Evolutionary conservation across 2,113 vertebrate species (phyloP), one percentile per base, ranked within the genome.

Genomic region (Taxidea taxus): DNA sequence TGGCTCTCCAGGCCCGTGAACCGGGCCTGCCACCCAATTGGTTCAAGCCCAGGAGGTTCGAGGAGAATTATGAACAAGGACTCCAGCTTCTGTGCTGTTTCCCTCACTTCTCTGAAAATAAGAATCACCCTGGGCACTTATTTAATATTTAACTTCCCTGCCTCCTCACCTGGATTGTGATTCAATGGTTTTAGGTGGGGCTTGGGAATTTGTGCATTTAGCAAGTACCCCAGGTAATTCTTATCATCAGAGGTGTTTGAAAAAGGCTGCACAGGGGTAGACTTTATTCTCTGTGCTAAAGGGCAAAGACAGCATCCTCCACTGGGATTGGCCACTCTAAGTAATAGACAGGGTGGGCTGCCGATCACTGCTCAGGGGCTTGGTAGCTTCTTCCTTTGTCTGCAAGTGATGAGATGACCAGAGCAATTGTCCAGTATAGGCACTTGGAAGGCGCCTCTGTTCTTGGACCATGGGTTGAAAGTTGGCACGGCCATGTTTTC

Each of bases 111-210:
- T 60, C 14, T 8, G 64, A 56, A 85, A 44, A 20, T 64, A 25
- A 87, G 44, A 66, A 31, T 72, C 49, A 64, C 37, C 15, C 15
- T 7, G 37, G 68, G 21, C 20, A 49, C 11, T 88, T 51, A 70
- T 4, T 42, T 56, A 95, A 80, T 88, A 44, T 93, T 90, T 82
- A 77, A 54, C 42, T 88, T 91, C 85, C 18, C 7, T 49, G 60
- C 6, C 3, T 4, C 18, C 12, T 51, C 4, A 25, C n/a, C 62
- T 88, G 72, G 77, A 81, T 80, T 87, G 90, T 72, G 29, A 58
- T 83, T 84, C 80, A 14, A 13, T 51, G 42, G 18, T 31, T 93
- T 9, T 72, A 37, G 39, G 15, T 74, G 54, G 58, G 82, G 29
- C 37, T 83, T 31, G 14, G 37, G 62, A 58, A 58, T 82, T 1